Evolutionary conservation across 2,113 vertebrate genomes (phyloP), one percentile per base, ranked within the genome.

Genomic region (Indri indri): DNA sequence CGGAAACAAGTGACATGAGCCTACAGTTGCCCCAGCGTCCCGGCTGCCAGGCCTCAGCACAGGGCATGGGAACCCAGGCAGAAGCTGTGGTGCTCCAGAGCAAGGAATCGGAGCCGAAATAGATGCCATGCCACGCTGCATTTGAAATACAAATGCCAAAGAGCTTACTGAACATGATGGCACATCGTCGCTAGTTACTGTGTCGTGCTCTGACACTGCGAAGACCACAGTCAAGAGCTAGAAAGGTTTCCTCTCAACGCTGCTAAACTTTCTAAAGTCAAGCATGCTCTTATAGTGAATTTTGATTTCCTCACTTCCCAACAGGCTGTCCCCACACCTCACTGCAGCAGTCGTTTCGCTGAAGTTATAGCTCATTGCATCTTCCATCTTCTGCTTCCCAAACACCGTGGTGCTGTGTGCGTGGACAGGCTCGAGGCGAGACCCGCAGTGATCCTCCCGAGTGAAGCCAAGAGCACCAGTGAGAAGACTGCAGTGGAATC

Each of bases 21-120:
- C 40, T 4, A 1, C 2, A 1, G 8, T 0, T 52, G 45, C 6
- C 25, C n/a, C 12, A 16, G 32, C 0, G 1, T 40, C 32, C 80
- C 71, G 16, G 5, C 11, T 12, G 22, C n/a, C 32, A 4, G 10
- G 32, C 20, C 25, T 17, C 2, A 8, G 45, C 50, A 71, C n/a
- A 54, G 52, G 32, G 23, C 40, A 25, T 30, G 16, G 57, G n/a
- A 52, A 17, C 1, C 40, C 16, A 17, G 45, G 20, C 3, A 32
- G 61, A 11, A 5, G 5, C 23, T 22, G 9, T 2, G 14, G 22
- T 23, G 30, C 23, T 66, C 63, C 32, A 0, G 27, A 32, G 27
- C 4, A 3, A 71, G 40, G 0, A 52, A 7, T 22, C 4, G 1
- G 8, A 47, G 18, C 12, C 83, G 11, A 70, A 90, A 32, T 0